Base-by-base conservation (phyloP, 2,797 vertebrate genomes). In the Pangasius krempfi region DNA sequence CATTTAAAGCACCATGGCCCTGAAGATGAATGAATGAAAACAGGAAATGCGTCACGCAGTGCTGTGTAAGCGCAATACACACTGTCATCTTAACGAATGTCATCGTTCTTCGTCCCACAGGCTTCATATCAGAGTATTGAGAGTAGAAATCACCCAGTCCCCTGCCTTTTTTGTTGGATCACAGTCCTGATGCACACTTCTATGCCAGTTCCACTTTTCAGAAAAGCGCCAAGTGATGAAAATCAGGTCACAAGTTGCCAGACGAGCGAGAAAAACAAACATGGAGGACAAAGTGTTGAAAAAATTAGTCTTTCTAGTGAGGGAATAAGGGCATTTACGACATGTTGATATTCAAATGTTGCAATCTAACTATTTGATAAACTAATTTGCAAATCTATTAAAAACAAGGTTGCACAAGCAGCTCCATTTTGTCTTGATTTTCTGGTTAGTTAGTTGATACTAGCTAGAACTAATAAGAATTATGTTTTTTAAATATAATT, bases 11-110 rank as follows among this genome's bases (percentile, higher is more conserved):
- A 5, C 54, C 4, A 0, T 3, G 30, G 4, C 1, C 12, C 54
- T 40, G 25, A n/a, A 50, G 60, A 82, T 82, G 56, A 60, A 82
- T 66, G 44, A 66, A 66, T 66, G 25, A 68, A 66, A 84, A 84
- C 44, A 66, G 37, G 60, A 84, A 84, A 66, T 30, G 60, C 13
- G 40, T 82, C 58, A 80, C 30, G 1, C n/a, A 22, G 10, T 10
- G 3, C 54, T 5, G 13, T 13, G 7, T 40, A 60, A 60, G 30
- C 20, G 8, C 56, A n/a, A 83, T 47, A 62, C 37, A n/a, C 6
- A 0, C 44, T 20, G 14, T 62, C 25, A 40, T 14, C 5, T 40
- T 64, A 44, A 82, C 5, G 22, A 62, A 56, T 8, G 14, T 10
- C 50, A 1, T 20, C 76, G 37, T 60, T 6, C 76, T 56, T 58